Evolutionary conservation across 1,140 invertebrate species (phyloP).

Genomic region (Drosophila sp.): DNA sequence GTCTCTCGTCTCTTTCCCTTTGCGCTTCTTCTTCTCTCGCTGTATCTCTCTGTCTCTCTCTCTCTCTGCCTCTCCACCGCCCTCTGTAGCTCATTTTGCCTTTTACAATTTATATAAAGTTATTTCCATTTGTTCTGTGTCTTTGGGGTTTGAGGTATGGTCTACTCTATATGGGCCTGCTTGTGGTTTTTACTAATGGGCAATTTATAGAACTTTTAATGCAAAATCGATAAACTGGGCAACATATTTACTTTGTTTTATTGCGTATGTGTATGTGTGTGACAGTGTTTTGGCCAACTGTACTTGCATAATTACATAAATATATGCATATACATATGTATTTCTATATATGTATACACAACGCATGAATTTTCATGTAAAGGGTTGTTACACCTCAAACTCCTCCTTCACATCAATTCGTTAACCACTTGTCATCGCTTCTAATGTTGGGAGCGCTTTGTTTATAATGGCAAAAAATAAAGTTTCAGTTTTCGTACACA

Average conservation of each 20-base stretch:
- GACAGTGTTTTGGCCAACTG: conserved; percentile 48
- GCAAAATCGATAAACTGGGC: conserved; percentile 70
- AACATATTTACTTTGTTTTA: conserved; percentile 51
- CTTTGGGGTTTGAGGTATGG: conserved; percentile 13
- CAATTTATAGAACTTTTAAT: conserved; percentile 76
- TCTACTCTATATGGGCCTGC: not conserved
- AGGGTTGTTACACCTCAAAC: conserved; percentile 6
- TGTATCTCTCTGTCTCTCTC: conserved; percentile 11
- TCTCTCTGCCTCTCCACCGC: conserved; percentile 13
- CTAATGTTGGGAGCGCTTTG: not conserved
- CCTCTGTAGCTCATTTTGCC: conserved; percentile 66
- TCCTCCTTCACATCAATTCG: not conserved
- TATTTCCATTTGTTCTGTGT: conserved; percentile 60
- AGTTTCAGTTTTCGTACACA: not conserved
- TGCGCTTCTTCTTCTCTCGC: conserved; percentile 1
- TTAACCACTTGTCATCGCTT: not conserved
- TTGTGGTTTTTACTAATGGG: conserved; percentile 64
- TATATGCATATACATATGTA: conserved; percentile 12
- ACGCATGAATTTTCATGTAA: conserved; percentile 2
- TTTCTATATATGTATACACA: conserved; percentile 1
- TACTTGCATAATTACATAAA: conserved; percentile 54
- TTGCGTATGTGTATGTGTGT: conserved; percentile 35
- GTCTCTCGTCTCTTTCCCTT: conserved; percentile 35
- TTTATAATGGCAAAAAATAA: not conserved
- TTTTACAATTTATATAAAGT: conserved; percentile 77